Conservation (phyloP, 2,888 invertebrate genomes). For the Eupeodes luniger region DNA sequence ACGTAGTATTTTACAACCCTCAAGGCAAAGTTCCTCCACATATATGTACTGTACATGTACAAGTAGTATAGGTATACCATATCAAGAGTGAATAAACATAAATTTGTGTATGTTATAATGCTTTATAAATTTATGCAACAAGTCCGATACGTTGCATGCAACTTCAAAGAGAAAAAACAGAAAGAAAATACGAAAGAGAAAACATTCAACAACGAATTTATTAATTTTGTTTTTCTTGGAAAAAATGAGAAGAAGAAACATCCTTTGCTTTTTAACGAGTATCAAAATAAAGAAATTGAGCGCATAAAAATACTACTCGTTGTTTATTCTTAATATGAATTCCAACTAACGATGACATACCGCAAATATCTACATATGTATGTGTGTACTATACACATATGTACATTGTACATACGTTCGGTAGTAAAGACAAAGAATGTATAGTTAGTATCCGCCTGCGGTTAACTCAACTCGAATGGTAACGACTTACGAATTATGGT, state of each 20-base stretch:
- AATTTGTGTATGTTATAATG: no score
- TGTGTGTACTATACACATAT: background rate
- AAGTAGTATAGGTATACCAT: no score
- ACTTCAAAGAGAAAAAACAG: background rate
- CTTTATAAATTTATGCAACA: no score
- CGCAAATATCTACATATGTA: no score
- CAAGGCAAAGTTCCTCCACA: background rate
- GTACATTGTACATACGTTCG: background rate
- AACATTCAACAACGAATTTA: background rate
- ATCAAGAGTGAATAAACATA: no score
- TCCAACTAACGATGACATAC: background rate
- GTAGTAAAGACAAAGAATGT: no score
- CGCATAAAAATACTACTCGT: no score
- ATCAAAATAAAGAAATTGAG: background rate
- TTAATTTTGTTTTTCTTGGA: background rate
- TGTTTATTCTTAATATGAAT: no score
- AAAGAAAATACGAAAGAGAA: background rate
- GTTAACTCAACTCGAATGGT: background rate
- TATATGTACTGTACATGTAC: no score
- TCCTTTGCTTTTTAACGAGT: background rate
- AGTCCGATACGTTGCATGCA: no score
- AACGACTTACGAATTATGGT: no score
- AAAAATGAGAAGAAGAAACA: background rate
- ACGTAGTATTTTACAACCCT: background rate
- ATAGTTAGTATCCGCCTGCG: background rate